phyloP scores from a whole-genome alignment of 2,797 vertebrate genomes.

The Tenualosa thibaudeaui region DNA sequence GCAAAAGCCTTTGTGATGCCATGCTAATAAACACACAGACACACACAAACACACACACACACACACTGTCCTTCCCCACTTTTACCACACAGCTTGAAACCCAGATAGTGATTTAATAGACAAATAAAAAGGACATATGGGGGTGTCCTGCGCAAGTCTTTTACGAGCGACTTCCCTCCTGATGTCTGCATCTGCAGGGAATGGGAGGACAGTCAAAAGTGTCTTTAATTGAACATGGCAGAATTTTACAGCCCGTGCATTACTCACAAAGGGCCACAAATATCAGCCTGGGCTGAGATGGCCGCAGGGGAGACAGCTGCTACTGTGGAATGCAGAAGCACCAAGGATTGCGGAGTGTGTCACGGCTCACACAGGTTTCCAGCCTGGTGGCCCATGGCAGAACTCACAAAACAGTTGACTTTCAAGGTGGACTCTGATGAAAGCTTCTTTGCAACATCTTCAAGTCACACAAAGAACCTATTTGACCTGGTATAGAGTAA shows the following conservation, averaged over 20 bases:
- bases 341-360: no score
- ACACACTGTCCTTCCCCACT: not conserved
- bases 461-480: no score
- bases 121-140: slow-evolving; percentile 21
- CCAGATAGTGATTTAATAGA: slow-evolving; percentile 18
- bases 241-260: slow-evolving; percentile 37
- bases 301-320: not conserved
- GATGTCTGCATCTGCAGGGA: slow-evolving; percentile 12
- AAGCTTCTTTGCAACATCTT: no score
- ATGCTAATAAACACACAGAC: not conserved
- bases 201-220: slow-evolving; percentile 23
- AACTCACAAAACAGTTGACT: no score
- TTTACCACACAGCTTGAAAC: slow-evolving; percentile 21
- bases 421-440: no score
- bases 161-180: slow-evolving; percentile 18
- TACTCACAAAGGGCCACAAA: slow-evolving; percentile 36
- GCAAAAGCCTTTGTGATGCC: not conserved
- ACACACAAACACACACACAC: no score
- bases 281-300: not conserved
- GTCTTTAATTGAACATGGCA: slow-evolving; percentile 33
- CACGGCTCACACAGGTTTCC: no score
- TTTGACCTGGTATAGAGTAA: no score
- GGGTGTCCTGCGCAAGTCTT: slow-evolving; percentile 19
- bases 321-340: not conserved
- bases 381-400: no score